A percentile compares a stretch with the other conserved stretches of the same genome.
Evolutionary conservation across 2,113 vertebrate genomes (phyloP).

Genomic region (Lathamus discolor): DNA sequence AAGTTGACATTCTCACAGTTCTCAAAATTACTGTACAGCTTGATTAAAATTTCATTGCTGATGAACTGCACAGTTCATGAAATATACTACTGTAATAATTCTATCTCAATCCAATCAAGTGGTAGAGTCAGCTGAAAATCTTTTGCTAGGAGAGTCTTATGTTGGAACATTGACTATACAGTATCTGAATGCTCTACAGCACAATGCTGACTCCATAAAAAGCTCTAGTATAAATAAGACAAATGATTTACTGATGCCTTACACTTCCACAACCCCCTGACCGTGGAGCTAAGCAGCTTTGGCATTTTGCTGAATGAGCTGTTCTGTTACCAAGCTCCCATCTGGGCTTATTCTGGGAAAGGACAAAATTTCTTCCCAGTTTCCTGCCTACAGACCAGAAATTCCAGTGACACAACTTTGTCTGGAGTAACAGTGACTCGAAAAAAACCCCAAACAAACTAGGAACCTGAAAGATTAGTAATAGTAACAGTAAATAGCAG

Average conservation of each 20-base stretch:
- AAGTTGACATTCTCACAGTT: background rate
- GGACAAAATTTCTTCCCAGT: background rate
- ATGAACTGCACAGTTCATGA: background rate
- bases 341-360: background rate
- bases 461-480: background rate
- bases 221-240: slow-evolving; percentile 13
- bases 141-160: background rate
- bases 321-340: background rate
- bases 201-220: background rate
- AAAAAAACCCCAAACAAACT: background rate
- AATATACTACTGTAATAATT: slow-evolving; percentile 27
- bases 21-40: background rate
- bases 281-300: background rate
- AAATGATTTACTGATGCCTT: slow-evolving; percentile 19
- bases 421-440: background rate
- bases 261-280: background rate
- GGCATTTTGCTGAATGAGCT: background rate
- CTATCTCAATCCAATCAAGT: background rate
- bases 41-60: slow-evolving; percentile 27
- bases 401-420: background rate
- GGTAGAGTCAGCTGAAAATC: background rate
- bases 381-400: background rate
- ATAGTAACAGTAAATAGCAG: background rate
- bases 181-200: background rate
- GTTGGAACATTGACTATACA: background rate